Base-by-base conservation (phyloP, 2,888 invertebrate species). In the Parnassius orleans region DNA sequence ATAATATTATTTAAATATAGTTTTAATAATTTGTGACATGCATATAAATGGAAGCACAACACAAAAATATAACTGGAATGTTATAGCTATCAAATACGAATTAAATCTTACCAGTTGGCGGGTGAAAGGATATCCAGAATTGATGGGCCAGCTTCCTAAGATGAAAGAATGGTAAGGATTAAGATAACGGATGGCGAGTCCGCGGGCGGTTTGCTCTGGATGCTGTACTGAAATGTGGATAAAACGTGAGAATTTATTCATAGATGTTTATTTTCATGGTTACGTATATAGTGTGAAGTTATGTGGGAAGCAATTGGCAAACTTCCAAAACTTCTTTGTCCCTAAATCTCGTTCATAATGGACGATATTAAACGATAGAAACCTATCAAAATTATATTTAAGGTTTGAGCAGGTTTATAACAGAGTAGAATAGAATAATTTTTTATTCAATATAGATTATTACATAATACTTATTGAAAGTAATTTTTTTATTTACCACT, bases 101-200 rank as follows among this genome's bases (percentile, higher is more conserved):
- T 14, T 14, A 14, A 15, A 58, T 69, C 81, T 89, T 79, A 90
- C 95, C 95, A 92, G 95, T 95, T 77, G 95, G 95, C 79, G 95
- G 95, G 92, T 95, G 95, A 90, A 95, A 95, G 67, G 95, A 95
- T 83, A 96, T 95, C 96, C 96, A 96, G 92, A 96, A 96, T 93
- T 96, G 95, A 89, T 95, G 95, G 93, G 96, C 96, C 96, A 96
- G 95, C 90, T 95, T 95, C 58, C 67, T 50, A 60, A 67, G 61
- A 47, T 66, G 64, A 10, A 63, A 65, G 54, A 64, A 47, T 47
- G 54, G 57, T 12, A 47, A 24, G 57, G 19, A 19, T n/a, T 50
- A 12, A 19, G 42, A 33, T 41, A 9, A n/a, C 19, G 48, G 61
- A 24, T 14, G 61, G 47, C 46, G 9, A 43, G 44, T 53, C 52